phyloP scores from a whole-genome alignment of 2,888 invertebrate genomes.

The Arge pagana region DNA sequence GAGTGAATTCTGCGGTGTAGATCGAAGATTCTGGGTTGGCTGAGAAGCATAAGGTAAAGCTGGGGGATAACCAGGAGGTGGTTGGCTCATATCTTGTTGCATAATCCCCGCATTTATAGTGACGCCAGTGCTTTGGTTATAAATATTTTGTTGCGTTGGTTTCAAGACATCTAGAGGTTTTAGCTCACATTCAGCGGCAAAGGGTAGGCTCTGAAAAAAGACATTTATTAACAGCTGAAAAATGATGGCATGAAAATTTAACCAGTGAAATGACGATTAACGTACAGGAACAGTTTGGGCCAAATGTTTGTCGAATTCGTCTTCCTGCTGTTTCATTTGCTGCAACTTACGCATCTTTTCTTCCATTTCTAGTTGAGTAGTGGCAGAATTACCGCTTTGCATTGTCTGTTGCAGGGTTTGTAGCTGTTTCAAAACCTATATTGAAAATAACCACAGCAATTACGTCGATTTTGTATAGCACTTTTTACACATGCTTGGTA shows the following conservation, averaged over 20 bases:
- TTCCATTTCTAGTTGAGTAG: slow-evolving; percentile 68
- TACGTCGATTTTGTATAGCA: slow-evolving; percentile 12
- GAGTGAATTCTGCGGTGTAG: slow-evolving; percentile 41
- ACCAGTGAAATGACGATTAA: slow-evolving; percentile 21
- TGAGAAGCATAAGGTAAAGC: slow-evolving; percentile 51
- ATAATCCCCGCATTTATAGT: slow-evolving; percentile 42
- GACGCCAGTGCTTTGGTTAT: slow-evolving; percentile 31
- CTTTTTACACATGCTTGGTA: not conserved
- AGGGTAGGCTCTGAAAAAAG: slow-evolving; percentile 64
- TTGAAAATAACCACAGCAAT: no score
- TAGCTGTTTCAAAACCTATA: slow-evolving; percentile 82
- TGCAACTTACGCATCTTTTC: slow-evolving; percentile 71
- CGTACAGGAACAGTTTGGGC: slow-evolving; percentile 74
- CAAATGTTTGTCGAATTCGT: slow-evolving; percentile 75
- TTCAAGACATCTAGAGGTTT: slow-evolving; percentile 59
- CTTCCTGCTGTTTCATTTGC: slow-evolving; percentile 75
- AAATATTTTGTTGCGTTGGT: slow-evolving; percentile 44
- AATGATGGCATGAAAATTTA: not conserved
- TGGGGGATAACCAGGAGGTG: slow-evolving; percentile 63
- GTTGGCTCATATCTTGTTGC: slow-evolving; percentile 60
- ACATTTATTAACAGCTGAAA: slow-evolving; percentile 4
- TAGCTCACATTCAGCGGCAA: slow-evolving; percentile 69
- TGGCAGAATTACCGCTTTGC: slow-evolving; percentile 44
- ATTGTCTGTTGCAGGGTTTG: slow-evolving; percentile 72
- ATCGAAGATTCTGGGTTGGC: slow-evolving; percentile 46